These are phyloP conservation scores for Tokudaia tokunoshimensis DNA, from an alignment of 2,797 vertebrate genomes.

Conservation along the genomic window DNA sequence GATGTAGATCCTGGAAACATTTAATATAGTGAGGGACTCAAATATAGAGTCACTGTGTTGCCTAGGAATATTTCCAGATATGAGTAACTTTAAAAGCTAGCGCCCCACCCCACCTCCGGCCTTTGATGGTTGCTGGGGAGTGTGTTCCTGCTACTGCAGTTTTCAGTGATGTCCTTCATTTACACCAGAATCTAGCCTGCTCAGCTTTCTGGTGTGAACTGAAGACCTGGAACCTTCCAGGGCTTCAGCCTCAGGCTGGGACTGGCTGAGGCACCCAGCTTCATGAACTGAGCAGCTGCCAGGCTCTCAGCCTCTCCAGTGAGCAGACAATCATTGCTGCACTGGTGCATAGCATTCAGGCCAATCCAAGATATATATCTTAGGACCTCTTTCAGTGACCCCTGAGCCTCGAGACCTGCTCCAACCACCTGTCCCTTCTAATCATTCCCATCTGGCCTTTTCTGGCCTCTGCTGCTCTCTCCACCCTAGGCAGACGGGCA, in stretches of 20 bases:
- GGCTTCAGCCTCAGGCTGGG: background rate
- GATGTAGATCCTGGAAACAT: background rate
- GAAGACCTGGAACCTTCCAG: background rate
- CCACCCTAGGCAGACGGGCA: background rate
- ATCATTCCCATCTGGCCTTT: background rate
- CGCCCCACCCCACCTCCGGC: no score
- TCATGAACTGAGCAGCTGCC: background rate
- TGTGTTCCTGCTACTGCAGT: background rate
- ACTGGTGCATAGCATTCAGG: background rate
- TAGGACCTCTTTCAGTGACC: background rate
- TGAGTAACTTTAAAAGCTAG: background rate
- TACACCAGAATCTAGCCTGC: background rate
- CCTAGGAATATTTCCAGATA: background rate
- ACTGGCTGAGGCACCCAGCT: background rate
- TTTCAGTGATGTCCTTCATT: background rate
- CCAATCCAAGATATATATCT: background rate
- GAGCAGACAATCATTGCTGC: background rate
- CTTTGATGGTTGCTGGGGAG: background rate
- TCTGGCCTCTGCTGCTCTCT: background rate
- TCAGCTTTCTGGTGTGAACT: background rate
- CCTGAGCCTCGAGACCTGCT: no score
- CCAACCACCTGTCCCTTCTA: background rate
- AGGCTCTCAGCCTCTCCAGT: background rate
- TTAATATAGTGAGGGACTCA: background rate
- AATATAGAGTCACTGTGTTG: background rate